These are phyloP conservation scores for Cataglyphis rosenhaueri DNA, from an alignment of 2,888 invertebrate species.

Conservation along the genomic window DNA sequence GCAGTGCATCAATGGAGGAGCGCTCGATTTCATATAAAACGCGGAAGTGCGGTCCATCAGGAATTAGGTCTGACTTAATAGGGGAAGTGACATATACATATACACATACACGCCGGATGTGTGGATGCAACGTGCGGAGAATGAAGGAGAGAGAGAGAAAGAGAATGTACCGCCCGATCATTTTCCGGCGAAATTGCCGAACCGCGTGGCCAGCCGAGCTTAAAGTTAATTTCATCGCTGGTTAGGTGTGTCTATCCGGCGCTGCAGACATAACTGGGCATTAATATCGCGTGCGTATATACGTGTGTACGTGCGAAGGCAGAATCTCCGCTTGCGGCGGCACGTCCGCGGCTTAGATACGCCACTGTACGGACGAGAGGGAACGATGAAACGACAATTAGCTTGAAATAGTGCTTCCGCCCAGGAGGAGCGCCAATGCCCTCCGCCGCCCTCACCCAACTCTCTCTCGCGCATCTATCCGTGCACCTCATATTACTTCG, in stretches of 20 bases:
- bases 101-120: constrained; percentile 51
- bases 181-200: constrained; percentile 65
- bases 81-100: constrained; percentile 44
- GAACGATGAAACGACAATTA: constrained; percentile 82
- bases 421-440: constrained; percentile 73
- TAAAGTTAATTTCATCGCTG: constrained; percentile 71
- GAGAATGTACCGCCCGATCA: constrained; percentile 51
- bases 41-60: constrained; percentile 36
- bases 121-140: constrained; percentile 34
- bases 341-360: constrained; percentile 65
- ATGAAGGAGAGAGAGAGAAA: constrained; percentile 14
- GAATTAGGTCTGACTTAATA: constrained; percentile 53
- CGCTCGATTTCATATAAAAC: constrained; percentile 38
- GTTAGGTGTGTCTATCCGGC: constrained; percentile 67
- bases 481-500: constrained; percentile 44
- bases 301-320: constrained; percentile 46
- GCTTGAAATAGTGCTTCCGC: constrained; percentile 84
- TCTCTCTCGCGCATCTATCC: constrained; percentile 49
- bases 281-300: constrained; percentile 58
- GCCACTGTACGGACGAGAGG: constrained; percentile 70
- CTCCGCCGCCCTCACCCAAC: constrained; percentile 59
- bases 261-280: constrained; percentile 64
- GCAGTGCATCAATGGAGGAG: constrained; percentile 8
- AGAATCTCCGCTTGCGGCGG: constrained; percentile 63
- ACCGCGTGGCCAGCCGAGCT: constrained; percentile 55